phyloP scores from a whole-genome alignment of 2,888 invertebrate species.

The Candidula unifasciata region DNA sequence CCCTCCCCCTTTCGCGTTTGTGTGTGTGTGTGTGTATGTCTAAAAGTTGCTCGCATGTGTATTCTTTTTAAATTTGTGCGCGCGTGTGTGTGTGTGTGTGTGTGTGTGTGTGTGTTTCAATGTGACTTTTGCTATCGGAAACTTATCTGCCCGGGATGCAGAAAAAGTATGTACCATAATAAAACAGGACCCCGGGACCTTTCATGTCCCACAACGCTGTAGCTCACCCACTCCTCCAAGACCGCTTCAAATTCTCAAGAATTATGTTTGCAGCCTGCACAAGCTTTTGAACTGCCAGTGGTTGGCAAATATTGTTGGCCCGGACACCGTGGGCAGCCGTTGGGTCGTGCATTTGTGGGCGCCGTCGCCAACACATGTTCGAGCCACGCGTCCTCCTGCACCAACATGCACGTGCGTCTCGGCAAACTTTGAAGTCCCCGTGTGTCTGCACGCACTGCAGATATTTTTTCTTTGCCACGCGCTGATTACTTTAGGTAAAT shows the following conservation, averaged over 20 bases:
- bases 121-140: too few relatives aligned
- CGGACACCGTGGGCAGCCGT: conserved; percentile 13
- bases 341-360: conserved; percentile 38
- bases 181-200: background rate
- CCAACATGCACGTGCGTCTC: conserved; percentile 27
- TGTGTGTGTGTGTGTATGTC: too few relatives aligned
- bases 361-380: conserved; percentile 28
- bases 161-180: background rate
- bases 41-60: too few relatives aligned
- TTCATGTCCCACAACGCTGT: conserved; percentile 1
- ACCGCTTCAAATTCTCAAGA: background rate
- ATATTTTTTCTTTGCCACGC: background rate
- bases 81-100: too few relatives aligned
- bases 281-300: conserved; percentile 22
- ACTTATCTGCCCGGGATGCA: too few relatives aligned
- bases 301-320: conserved; percentile 24
- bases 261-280: conserved; percentile 19
- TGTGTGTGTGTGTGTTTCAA: too few relatives aligned
- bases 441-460: background rate
- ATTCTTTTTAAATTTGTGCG: too few relatives aligned
- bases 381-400: conserved; percentile 22
- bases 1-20: too few relatives aligned
- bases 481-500: conserved; percentile 16
- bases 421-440: conserved; percentile 22
- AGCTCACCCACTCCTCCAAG: background rate